These are phyloP conservation scores for Rhabdomys pumilio DNA, from an alignment of 2,797 vertebrate species.

Conservation along the genomic window DNA sequence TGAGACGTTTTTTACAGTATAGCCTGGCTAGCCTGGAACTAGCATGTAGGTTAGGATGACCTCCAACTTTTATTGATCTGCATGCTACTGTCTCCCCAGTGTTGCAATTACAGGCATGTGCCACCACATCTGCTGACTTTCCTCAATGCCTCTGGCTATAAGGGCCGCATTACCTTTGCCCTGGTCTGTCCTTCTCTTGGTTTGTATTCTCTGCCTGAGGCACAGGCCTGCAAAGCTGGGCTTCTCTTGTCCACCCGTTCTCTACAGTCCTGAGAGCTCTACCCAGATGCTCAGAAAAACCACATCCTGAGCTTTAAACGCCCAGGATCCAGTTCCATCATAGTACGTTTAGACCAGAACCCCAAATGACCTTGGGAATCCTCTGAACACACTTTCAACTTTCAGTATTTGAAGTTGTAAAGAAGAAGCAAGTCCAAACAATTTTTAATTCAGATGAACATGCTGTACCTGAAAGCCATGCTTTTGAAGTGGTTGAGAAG, in stretches of 20 bases:
- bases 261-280: background rate
- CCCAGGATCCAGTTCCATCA: background rate
- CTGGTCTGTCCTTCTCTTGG: background rate
- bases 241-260: background rate
- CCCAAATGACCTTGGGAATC: conserved; percentile 31
- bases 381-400: conserved; percentile 39
- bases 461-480: background rate
- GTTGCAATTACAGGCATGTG: background rate
- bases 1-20: background rate
- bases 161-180: background rate
- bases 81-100: background rate
- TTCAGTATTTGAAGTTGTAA: conserved; percentile 34
- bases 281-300: background rate
- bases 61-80: background rate
- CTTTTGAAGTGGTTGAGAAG: conserved; percentile 9
- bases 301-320: conserved; percentile 3
- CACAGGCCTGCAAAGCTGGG: background rate
- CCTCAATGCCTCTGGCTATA: background rate
- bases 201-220: background rate
- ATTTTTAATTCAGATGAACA: background rate
- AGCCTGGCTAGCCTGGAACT: background rate
- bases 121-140: background rate
- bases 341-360: conserved; percentile 20
- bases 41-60: background rate
- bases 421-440: conserved; percentile 45